These are phyloP conservation scores for Phalacrocorax carbo DNA, from an alignment of 2,113 vertebrate genomes.

Conservation along the genomic window DNA sequence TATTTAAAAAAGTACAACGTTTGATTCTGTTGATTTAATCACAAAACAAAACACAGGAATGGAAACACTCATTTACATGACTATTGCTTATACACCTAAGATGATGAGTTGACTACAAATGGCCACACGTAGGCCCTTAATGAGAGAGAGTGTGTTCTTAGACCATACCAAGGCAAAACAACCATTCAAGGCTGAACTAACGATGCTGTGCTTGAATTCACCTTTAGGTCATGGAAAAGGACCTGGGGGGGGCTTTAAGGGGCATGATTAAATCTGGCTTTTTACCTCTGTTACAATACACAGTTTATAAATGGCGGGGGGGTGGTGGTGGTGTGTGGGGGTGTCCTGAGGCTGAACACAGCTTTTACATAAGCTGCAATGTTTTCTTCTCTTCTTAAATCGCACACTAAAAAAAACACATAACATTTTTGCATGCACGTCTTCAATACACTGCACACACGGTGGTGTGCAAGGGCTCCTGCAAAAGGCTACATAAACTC, in stretches of 20 bases:
- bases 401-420: background rate
- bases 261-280: background rate
- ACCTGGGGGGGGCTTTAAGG: background rate
- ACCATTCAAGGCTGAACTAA: background rate
- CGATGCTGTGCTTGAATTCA: slow-evolving; percentile 13
- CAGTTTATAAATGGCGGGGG: background rate
- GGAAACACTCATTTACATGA: slow-evolving; percentile 79
- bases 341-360: background rate
- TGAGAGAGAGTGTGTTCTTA: slow-evolving; percentile 38
- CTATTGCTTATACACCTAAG: slow-evolving; percentile 66
- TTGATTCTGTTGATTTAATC: slow-evolving; percentile 69
- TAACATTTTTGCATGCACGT: background rate
- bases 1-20: slow-evolving; percentile 83
- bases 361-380: background rate
- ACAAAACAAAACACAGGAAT: slow-evolving; percentile 80
- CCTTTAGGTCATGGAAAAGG: background rate
- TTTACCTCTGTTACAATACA: background rate
- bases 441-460: rapidly evolving
- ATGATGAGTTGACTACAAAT: slow-evolving; percentile 61
- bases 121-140: background rate
- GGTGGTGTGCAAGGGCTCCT: background rate
- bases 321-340: background rate
- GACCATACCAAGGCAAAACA: background rate
- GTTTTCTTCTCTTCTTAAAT: background rate
- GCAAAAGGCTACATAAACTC: background rate